These are phyloP conservation scores for Diorhabda carinulata DNA, from an alignment of 1,140 invertebrate genomes.

Conservation along the genomic window DNA sequence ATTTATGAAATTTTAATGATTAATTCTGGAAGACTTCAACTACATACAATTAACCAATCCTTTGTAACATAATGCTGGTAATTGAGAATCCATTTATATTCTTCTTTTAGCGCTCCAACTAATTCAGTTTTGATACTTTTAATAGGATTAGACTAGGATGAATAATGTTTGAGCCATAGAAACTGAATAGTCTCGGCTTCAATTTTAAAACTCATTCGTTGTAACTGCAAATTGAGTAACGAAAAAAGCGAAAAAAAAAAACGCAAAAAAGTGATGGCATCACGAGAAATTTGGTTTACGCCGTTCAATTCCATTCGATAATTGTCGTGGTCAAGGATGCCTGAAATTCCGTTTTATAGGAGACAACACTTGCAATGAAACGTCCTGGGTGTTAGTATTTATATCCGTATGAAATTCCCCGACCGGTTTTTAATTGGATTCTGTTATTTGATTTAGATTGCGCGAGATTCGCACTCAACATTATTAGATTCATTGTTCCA, in stretches of 20 bases:
- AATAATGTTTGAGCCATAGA: not conserved
- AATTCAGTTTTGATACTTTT: not conserved
- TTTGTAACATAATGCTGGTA: too few species aligned
- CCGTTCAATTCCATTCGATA: not conserved
- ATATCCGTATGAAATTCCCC: not conserved
- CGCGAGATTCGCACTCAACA: not conserved
- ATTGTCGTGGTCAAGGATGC: constrained; percentile 1
- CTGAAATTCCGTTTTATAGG: not conserved
- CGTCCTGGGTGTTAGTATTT: too few species aligned
- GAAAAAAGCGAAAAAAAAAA: not conserved
- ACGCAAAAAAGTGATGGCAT: not conserved
- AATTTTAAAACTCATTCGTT: constrained; percentile 3
- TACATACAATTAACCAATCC: too few species aligned
- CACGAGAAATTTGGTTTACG: not conserved
- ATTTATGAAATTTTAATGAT: too few species aligned
- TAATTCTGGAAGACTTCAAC: too few species aligned
- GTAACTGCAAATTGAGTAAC: not conserved
- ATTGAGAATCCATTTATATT: too few species aligned
- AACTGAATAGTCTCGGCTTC: not conserved
- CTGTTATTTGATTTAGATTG: not conserved
- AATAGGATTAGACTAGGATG: constrained; percentile 2
- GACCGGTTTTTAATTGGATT: not conserved
- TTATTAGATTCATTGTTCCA: too few species aligned
- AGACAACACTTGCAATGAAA: not conserved
- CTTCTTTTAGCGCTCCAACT: not conserved